phyloP scores from a whole-genome alignment of 2,797 vertebrate genomes.

The Craterocephalus amniculus region DNA sequence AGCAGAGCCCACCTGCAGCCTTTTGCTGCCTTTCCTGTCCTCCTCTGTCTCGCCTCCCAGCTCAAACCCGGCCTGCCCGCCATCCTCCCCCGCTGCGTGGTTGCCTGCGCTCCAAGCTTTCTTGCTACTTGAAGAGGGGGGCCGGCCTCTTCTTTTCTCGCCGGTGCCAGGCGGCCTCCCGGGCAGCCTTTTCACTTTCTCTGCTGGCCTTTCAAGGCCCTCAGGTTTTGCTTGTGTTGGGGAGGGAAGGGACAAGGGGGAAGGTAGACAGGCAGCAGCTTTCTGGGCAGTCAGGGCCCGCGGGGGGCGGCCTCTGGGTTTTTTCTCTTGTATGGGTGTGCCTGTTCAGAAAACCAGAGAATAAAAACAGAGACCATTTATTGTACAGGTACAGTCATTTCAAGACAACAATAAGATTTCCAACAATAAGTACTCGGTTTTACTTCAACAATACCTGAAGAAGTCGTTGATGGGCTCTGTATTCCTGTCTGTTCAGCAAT shows the following conservation, averaged over 20 bases:
- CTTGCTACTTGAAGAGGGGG: slow-evolving; percentile 83
- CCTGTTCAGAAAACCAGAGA: slow-evolving; percentile 70
- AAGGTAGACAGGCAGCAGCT: slow-evolving; percentile 80
- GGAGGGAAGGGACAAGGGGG: slow-evolving; percentile 81
- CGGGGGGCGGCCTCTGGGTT: slow-evolving; percentile 96
- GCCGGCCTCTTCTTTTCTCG: slow-evolving; percentile 94
- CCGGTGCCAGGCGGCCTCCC: slow-evolving; percentile 87
- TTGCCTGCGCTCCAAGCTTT: slow-evolving; percentile 74
- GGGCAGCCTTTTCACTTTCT: slow-evolving; percentile 92
- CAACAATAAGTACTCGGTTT: too few relatives aligned
- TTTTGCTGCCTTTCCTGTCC: slow-evolving; percentile 88
- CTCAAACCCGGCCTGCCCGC: slow-evolving; percentile 77
- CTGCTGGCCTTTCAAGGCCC: slow-evolving; percentile 80
- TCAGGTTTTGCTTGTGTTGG: slow-evolving; percentile 86
- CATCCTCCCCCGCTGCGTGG: slow-evolving; percentile 82
- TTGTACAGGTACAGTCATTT: background rate
- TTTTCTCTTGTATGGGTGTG: slow-evolving; percentile 86
- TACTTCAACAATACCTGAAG: slow-evolving; percentile 83
- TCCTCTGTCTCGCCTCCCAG: slow-evolving; percentile 83
- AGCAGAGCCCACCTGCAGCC: slow-evolving; percentile 85
- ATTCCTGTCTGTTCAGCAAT: slow-evolving; percentile 91
- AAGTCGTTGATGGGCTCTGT: slow-evolving; percentile 86
- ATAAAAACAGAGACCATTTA: slow-evolving; percentile 34
- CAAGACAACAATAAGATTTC: slow-evolving; percentile 2
- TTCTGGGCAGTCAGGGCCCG: slow-evolving; percentile 87